Base-by-base conservation (phyloP, 1,140 invertebrate genomes). In the Drosophila nasuta region DNA sequence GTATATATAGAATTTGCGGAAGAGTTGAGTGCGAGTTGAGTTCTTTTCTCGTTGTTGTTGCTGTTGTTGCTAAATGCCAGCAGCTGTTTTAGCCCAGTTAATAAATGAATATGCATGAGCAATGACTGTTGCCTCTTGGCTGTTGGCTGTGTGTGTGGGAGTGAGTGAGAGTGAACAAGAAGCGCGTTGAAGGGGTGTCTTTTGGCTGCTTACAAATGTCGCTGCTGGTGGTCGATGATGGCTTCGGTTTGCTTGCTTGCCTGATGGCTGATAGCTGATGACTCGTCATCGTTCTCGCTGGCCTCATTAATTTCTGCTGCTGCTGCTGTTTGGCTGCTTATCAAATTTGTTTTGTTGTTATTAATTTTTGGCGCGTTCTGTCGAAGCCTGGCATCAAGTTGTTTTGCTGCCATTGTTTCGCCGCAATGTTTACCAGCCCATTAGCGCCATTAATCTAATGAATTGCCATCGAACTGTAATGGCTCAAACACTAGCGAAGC, bases 371-470 rank as follows among this genome's bases (percentile, higher is more conserved):
- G 62, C 73, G 63, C 67, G 70, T 77, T 81, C 59, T 60, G 15
- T 33, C 66, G 54, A 67, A 57, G 71, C 73, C 73, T 74, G 81
- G 68, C 80, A 82, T 65, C 56, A 74, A 67, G 57, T 81, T 77
- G 58, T 73, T 66, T 20, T 64, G 51, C 69, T 77, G 60, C 57
- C 65, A 56, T 30, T 65, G 62, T 65, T 65, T 45, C 35, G 66
- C 54, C 77, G 48, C 71, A 88, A 81, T 88, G 79, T 88, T 88
- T 88, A 82, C 85, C 86, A 89, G 81, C 52, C 85, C 85, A 88
- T 88, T 88, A 88, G 75, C 81, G 77, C 85, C 71, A 88, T 88
- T 88, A 88, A 89, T 82, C 88, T 88, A 89, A 88, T 88, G 86
- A 85, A 88, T 88, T 89, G 81, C 85, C 68, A 89, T 88, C 74